phyloP scores from a whole-genome alignment of 2,113 vertebrate genomes.

The Dipodomys ordii region DNA sequence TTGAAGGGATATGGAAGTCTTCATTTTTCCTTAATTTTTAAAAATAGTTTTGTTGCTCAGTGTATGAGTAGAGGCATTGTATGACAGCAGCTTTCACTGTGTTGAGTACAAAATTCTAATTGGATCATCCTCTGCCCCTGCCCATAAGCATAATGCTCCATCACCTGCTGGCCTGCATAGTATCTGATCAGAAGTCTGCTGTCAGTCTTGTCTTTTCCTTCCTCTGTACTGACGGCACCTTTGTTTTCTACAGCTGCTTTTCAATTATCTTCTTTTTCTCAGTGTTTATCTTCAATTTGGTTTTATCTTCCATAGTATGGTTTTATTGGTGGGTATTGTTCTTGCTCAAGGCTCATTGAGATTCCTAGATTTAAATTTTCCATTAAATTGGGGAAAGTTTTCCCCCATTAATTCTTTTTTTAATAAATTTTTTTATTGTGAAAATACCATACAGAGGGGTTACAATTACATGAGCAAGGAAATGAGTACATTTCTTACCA shows the following conservation, averaged over 20 bases:
- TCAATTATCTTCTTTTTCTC: not conserved
- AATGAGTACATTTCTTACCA: too few species aligned
- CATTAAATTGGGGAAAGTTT: not conserved
- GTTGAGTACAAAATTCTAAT: not conserved
- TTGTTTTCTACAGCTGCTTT: not conserved
- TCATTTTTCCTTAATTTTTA: not conserved
- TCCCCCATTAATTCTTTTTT: conserved; percentile 13
- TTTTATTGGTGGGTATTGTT: not conserved
- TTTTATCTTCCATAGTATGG: not conserved
- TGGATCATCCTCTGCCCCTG: not conserved
- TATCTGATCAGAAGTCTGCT: not conserved
- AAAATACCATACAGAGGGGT: too few species aligned
- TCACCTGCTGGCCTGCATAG: not conserved
- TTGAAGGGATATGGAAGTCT: not conserved
- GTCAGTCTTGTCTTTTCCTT: not conserved
- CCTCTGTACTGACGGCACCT: not conserved
- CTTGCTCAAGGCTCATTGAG: not conserved
- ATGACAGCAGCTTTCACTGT: too few species aligned
- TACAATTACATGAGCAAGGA: too few species aligned
- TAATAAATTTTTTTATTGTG: not conserved
- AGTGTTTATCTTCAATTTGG: not conserved
- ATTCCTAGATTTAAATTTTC: conserved; percentile 23
- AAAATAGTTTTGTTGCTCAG: too few species aligned
- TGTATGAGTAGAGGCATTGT: too few species aligned
- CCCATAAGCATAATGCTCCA: not conserved